Percentiles rank a stretch among this genome's conserved stretches.
These are phyloP conservation scores for Excalfactoria chinensis DNA, from an alignment of 2,113 vertebrate genomes.

Conservation along the genomic window DNA sequence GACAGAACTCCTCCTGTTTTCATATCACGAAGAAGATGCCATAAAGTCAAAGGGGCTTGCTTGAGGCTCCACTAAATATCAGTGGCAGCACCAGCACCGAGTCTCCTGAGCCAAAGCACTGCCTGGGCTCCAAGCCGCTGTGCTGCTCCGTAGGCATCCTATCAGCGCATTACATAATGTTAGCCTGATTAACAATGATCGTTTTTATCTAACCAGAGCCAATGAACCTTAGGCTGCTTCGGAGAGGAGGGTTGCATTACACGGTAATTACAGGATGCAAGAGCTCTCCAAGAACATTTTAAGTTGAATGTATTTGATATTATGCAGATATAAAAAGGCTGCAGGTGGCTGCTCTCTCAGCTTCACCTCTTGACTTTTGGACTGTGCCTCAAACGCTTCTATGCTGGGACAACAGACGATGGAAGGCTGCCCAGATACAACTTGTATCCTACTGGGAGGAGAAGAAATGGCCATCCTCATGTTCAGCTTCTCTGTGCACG, in stretches of 20 bases:
- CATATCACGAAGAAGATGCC: not conserved
- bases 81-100: not conserved
- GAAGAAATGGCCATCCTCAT: constrained; percentile 39
- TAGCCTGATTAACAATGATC: not conserved
- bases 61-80: not conserved
- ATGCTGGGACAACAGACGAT: constrained; percentile 32
- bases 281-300: constrained; percentile 62
- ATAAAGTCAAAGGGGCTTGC: not conserved
- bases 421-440: constrained; percentile 65
- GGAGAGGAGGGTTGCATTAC: not conserved
- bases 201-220: not conserved
- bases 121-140: accelerated
- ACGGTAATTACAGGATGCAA: constrained; percentile 59
- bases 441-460: constrained; percentile 54
- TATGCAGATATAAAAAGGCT: constrained; percentile 72
- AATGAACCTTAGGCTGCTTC: not conserved
- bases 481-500: constrained; percentile 1
- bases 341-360: constrained; percentile 72
- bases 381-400: constrained; percentile 44
- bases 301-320: constrained; percentile 59
- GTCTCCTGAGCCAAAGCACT: not conserved
- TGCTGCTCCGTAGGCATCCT: not conserved
- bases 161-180: not conserved
- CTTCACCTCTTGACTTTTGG: constrained; percentile 65
- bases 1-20: not conserved